Conservation (phyloP, 64 coral and sea anemone species). For the Porites lutea region DNA sequence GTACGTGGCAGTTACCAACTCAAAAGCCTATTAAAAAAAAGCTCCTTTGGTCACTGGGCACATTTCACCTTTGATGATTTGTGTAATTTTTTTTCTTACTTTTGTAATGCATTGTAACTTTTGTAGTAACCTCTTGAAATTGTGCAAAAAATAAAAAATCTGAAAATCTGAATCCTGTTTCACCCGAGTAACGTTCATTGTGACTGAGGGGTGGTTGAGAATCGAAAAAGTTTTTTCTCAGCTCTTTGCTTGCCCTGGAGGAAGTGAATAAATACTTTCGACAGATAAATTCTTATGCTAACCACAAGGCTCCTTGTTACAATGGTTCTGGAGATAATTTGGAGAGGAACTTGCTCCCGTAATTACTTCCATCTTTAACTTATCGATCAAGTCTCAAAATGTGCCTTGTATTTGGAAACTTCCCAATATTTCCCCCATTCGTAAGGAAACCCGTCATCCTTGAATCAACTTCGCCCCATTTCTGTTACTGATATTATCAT, state of each 20-base stretch:
- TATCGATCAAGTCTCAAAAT: constrained; percentile 23
- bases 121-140: no score
- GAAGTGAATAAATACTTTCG: constrained; percentile 57
- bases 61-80: no score
- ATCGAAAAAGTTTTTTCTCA: constrained; percentile 18
- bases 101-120: no score
- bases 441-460: background rate
- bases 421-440: constrained; percentile 34
- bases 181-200: no score
- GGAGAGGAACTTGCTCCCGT: constrained; percentile 33
- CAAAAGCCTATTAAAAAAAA: no score
- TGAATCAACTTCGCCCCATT: constrained; percentile 16
- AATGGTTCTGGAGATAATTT: constrained; percentile 73
- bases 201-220: constrained; percentile 50
- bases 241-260: constrained; percentile 41
- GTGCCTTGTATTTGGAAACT: constrained; percentile 53
- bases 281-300: constrained; percentile 58
- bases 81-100: no score
- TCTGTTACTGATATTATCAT: constrained; percentile 43
- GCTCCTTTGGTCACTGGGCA: no score
- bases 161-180: no score
- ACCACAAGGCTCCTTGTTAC: constrained; percentile 38
- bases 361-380: constrained; percentile 47
- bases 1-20: no score
- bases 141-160: no score